phyloP scores from a whole-genome alignment of 2,888 invertebrate genomes.

The Tipula confusa region DNA sequence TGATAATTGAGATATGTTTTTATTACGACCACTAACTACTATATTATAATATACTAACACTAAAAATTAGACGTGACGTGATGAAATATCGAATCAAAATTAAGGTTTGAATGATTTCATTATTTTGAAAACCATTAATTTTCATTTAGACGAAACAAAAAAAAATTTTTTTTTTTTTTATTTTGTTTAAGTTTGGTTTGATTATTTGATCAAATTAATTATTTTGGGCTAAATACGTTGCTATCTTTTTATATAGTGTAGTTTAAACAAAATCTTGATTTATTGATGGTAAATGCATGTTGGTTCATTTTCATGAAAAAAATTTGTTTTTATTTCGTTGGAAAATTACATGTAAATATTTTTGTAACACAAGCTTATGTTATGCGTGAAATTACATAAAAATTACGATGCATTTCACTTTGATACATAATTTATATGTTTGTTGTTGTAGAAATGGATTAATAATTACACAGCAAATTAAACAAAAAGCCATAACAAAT shows the following conservation, averaged over 20 bases:
- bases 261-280: conserved; percentile 20
- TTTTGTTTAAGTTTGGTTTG: no score
- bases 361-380: background rate
- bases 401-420: background rate
- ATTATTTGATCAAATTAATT: conserved; percentile 3
- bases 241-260: background rate
- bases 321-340: background rate
- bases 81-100: conserved; percentile 25
- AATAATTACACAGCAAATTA: background rate
- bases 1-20: background rate
- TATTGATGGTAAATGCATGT: background rate
- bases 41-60: background rate
- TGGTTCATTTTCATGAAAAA: background rate
- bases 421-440: background rate
- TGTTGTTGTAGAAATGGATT: background rate
- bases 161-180: background rate
- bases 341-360: conserved; percentile 16
- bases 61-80: background rate
- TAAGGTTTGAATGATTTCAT: background rate
- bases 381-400: background rate
- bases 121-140: conserved; percentile 12
- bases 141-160: background rate
- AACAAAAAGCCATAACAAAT: background rate
- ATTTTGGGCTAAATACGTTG: conserved; percentile 12
- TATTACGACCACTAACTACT: background rate